phyloP scores from a whole-genome alignment of 2,888 invertebrate species.

The Andrena hattorfiana region DNA sequence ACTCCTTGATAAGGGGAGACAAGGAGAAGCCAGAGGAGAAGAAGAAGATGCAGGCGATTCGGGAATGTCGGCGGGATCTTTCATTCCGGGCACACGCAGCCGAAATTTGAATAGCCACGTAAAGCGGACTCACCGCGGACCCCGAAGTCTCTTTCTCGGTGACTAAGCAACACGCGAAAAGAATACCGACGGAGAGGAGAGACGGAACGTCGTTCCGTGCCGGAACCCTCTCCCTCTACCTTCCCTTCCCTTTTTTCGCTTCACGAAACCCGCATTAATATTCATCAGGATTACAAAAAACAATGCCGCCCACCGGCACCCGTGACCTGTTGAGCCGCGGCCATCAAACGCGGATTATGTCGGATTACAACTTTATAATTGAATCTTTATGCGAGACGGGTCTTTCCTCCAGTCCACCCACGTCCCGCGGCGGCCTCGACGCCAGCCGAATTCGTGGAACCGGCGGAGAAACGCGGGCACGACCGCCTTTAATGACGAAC shows the following conservation, averaged over 20 bases:
- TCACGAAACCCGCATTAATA: constrained; percentile 79
- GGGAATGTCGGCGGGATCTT: constrained; percentile 66
- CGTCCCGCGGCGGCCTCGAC: constrained; percentile 39
- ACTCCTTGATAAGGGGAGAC: background rate
- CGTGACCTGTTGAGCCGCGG: constrained; percentile 80
- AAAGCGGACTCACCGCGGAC: constrained; percentile 76
- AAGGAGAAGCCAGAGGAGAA: constrained; percentile 6
- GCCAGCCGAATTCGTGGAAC: constrained; percentile 55
- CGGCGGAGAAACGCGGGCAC: constrained; percentile 39
- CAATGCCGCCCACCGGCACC: constrained; percentile 78
- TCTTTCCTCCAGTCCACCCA: constrained; percentile 68
- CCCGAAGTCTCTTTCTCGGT: constrained; percentile 68
- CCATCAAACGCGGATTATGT: constrained; percentile 80
- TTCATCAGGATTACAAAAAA: constrained; percentile 83
- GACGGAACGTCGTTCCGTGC: background rate
- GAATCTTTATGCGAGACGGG: constrained; percentile 77
- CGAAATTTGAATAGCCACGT: constrained; percentile 82
- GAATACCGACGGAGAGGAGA: constrained; percentile 77
- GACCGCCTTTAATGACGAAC: constrained; percentile 40
- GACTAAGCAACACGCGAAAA: constrained; percentile 83
- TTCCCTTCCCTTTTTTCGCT: constrained; percentile 20
- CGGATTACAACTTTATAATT: constrained; percentile 81
- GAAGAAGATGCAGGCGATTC: constrained; percentile 42
- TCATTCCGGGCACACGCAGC: constrained; percentile 81
- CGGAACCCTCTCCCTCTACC: background rate